Percentiles rank a stretch among this genome's conserved stretches.
Evolutionary conservation across 2,888 invertebrate species (phyloP).

Genomic region (Tipula unca): DNA sequence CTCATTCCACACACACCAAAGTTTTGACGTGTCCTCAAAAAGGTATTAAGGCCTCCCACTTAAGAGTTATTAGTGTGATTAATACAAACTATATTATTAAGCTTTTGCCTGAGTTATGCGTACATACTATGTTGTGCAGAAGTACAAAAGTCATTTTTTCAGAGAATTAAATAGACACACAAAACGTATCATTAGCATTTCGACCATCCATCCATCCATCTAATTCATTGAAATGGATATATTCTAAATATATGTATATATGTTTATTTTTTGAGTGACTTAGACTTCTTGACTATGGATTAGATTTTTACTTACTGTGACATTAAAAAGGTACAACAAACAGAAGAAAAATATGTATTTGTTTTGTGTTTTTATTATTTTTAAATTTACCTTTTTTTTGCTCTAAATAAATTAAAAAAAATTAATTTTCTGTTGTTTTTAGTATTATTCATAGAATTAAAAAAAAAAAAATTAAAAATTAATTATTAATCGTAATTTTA

Average conservation of each 20-base stretch:
- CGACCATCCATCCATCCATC: not conserved
- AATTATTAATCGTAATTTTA: constrained; percentile 8
- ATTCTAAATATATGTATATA: not conserved
- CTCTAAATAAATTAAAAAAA: not conserved
- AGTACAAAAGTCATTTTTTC: not conserved
- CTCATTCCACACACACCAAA: not conserved
- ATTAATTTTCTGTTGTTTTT: not conserved
- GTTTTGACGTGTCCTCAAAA: not conserved
- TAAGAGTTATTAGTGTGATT: not conserved
- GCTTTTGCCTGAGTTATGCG: not conserved
- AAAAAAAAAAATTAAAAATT: not conserved
- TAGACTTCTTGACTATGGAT: constrained; percentile 3
- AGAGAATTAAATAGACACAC: not conserved
- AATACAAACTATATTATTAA: no score
- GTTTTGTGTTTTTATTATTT: no score
- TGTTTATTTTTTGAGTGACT: not conserved
- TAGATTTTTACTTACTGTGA: not conserved
- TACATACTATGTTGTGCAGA: not conserved
- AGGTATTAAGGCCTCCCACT: not conserved
- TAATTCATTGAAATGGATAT: constrained; percentile 8
- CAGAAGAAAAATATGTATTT: not conserved
- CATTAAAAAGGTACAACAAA: not conserved
- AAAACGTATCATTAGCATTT: not conserved
- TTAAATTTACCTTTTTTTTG: not conserved
- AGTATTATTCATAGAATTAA: not conserved